A percentile compares a stretch with the other conserved stretches of the same genome.
Conservation (phyloP, 2,797 vertebrate species). For the Sardinella longiceps region DNA sequence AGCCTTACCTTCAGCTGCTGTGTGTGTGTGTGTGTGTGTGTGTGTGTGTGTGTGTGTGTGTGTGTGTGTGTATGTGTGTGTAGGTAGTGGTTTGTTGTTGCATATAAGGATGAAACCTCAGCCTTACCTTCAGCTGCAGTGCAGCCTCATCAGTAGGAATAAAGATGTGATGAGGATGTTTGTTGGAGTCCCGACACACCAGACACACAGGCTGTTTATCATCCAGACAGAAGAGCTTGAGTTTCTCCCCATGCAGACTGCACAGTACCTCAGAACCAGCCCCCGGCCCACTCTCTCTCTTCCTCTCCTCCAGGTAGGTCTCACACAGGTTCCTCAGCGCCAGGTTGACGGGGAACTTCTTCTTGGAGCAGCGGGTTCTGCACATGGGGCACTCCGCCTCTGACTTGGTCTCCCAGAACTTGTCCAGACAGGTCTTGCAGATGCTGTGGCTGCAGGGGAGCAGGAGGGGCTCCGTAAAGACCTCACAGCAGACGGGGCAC, state of each 20-base stretch:
- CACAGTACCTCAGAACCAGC: conserved; percentile 10
- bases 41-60: not conserved
- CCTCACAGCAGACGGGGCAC: too few species aligned
- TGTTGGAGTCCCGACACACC: conserved; percentile 4
- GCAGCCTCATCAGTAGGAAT: not conserved
- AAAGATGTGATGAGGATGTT: not conserved
- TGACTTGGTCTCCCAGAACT: too few species aligned
- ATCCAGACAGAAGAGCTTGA: conserved; percentile 26
- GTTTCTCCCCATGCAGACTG: conserved; percentile 45
- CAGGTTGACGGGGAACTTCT: not conserved
- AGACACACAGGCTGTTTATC: conserved; percentile 18
- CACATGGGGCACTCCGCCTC: conserved; percentile 6
- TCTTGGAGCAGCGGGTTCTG: not conserved
- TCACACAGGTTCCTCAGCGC: conserved; percentile 27
- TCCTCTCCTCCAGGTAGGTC: not conserved
- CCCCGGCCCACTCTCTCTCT: not conserved
- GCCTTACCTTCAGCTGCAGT: not conserved
- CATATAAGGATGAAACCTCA: not conserved
- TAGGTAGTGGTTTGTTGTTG: too few species aligned
- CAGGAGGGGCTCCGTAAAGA: too few species aligned
- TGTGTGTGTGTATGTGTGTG: conserved; percentile 26
- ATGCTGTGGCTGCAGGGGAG: too few species aligned
- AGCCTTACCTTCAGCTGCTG: too few species aligned
- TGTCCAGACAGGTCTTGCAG: too few species aligned
- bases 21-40: too few species aligned